phyloP scores from a whole-genome alignment of 2,113 vertebrate genomes.

The Gallinago undulata region DNA sequence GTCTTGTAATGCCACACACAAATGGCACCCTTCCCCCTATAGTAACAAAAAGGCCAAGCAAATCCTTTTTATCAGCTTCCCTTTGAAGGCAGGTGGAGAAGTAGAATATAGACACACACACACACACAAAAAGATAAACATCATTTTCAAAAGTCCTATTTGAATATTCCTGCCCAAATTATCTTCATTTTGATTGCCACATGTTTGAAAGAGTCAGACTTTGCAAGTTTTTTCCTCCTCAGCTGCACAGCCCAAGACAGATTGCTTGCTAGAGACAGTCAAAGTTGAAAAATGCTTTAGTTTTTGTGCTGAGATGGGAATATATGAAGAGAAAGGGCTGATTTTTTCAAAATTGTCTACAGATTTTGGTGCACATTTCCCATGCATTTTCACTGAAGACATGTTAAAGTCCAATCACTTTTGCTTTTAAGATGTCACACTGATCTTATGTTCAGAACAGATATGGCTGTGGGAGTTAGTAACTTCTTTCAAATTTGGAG shows the following conservation, averaged over 20 bases:
- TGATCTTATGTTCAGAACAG: not conserved
- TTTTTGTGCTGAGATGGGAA: not conserved
- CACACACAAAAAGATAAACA: too few species aligned
- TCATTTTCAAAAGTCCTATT: too few species aligned
- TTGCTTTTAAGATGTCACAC: not conserved
- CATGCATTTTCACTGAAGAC: not conserved
- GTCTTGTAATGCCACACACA: not conserved
- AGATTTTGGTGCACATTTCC: not conserved
- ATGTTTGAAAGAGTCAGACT: not conserved
- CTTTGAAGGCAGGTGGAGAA: conserved; percentile 49
- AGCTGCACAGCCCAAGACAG: not conserved
- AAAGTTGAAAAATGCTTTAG: not conserved
- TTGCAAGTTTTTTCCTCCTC: not conserved
- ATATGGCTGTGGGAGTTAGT: not conserved
- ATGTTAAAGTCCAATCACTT: not conserved
- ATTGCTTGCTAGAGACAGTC: not conserved
- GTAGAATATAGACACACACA: not conserved
- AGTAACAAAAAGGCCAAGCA: conserved; percentile 40
- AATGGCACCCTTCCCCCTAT: not conserved
- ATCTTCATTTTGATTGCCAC: conserved; percentile 2
- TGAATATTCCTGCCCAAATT: not conserved
- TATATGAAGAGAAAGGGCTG: not conserved
- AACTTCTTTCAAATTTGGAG: too few species aligned
- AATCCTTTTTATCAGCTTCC: conserved; percentile 44
- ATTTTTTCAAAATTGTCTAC: not conserved